These are phyloP conservation scores for Drosophila erecta DNA, from an alignment of 1,140 invertebrate species.

Conservation along the genomic window DNA sequence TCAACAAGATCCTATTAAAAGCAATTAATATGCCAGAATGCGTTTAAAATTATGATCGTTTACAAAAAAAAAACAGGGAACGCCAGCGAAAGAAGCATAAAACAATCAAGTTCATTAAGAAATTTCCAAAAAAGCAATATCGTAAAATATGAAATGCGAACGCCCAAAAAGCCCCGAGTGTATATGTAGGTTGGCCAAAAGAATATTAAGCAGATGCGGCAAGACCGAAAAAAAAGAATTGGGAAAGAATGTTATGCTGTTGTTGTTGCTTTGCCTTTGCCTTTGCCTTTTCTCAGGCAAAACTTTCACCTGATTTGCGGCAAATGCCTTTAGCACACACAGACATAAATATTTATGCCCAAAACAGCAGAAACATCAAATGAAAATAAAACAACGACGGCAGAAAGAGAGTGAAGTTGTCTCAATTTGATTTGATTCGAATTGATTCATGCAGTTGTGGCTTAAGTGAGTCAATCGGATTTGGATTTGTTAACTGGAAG, in stretches of 20 bases:
- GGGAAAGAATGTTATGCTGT: conserved; percentile 6
- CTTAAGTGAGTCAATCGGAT: conserved; percentile 38
- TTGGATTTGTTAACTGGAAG: conserved; percentile 19
- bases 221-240: background rate
- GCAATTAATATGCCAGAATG: conserved; percentile 25
- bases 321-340: conserved; percentile 35
- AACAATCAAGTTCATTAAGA: conserved; percentile 46
- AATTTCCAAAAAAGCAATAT: conserved; percentile 40
- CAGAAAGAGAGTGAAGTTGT: conserved; percentile 24
- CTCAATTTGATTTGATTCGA: conserved; percentile 29
- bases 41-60: conserved; percentile 20
- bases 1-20: conserved; percentile 4
- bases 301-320: conserved; percentile 53
- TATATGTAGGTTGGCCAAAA: conserved; percentile 34
- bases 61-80: background rate
- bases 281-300: conserved; percentile 43
- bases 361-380: conserved; percentile 41
- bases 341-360: conserved; percentile 61
- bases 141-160: conserved; percentile 24
- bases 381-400: conserved; percentile 16
- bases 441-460: conserved; percentile 49
- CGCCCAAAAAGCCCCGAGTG: background rate
- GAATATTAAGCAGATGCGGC: conserved; percentile 48
- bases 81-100: background rate
- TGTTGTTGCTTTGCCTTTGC: conserved; percentile 5